These are phyloP conservation scores for Aegotheles bennettii DNA, from an alignment of 2,113 vertebrate genomes.

Conservation along the genomic window DNA sequence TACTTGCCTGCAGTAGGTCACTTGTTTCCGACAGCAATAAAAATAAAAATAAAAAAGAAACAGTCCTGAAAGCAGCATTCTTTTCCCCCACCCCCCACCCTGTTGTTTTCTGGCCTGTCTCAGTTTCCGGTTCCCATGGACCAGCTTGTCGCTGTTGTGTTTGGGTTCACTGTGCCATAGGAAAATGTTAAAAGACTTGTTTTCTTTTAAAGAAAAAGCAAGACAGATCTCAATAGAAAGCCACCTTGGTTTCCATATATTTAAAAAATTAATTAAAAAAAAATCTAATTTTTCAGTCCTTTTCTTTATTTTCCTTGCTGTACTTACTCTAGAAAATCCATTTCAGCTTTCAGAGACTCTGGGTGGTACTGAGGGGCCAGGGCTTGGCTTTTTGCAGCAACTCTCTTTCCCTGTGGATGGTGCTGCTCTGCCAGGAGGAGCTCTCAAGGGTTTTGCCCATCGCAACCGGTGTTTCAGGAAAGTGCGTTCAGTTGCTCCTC, in stretches of 20 bases:
- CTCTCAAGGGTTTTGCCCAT: background rate
- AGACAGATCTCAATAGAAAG: background rate
- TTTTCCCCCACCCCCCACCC: too few relatives aligned
- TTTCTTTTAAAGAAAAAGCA: background rate
- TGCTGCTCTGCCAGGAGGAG: background rate
- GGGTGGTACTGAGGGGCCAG: background rate
- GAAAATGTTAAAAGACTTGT: background rate
- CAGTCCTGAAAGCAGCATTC: background rate
- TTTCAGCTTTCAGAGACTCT: background rate
- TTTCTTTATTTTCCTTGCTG: background rate
- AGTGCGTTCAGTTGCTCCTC: rapidly evolving
- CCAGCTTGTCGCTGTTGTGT: background rate
- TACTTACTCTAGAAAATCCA: background rate
- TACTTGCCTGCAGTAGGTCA: conserved; percentile 51
- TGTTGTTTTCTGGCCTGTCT: conserved; percentile 39
- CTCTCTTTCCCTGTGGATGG: background rate
- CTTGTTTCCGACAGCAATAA: conserved; percentile 52
- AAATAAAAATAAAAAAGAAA: conserved; percentile 29
- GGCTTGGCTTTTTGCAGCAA: background rate
- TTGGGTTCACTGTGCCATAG: background rate
- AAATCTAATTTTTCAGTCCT: background rate
- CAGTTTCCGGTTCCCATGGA: conserved; percentile 62
- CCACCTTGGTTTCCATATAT: background rate
- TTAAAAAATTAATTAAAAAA: background rate
- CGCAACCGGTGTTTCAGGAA: rapidly evolving